Evolutionary conservation across 2,888 invertebrate species (phyloP).

Genomic region (Pollenia griseotomentosa): DNA sequence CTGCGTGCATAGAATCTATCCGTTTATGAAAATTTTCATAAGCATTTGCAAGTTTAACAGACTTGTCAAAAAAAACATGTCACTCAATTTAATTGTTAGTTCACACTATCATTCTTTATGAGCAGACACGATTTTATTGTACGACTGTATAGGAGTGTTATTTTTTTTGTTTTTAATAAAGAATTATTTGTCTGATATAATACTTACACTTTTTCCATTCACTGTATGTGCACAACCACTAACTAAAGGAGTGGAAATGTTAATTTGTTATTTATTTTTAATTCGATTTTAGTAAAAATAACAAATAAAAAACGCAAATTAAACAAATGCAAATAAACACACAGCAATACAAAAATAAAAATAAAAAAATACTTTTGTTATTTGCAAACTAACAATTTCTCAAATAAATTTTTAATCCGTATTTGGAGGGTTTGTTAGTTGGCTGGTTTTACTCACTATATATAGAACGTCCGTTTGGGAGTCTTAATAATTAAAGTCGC

Average conservation of each 20-base stretch:
- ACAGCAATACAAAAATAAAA: background rate
- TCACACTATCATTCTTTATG: no score
- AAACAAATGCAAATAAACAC: conserved; percentile 19
- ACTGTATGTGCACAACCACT: conserved; percentile 10
- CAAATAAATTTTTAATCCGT: conserved; percentile 21
- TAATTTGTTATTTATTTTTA: conserved; percentile 21
- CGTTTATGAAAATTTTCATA: no score
- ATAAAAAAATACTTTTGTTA: background rate
- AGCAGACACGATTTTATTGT: no score
- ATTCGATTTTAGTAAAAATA: conserved; percentile 23
- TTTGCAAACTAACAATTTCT: conserved; percentile 35
- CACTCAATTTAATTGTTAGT: no score
- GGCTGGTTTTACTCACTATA: background rate
- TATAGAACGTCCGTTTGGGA: background rate
- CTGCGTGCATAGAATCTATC: no score
- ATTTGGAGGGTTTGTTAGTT: background rate
- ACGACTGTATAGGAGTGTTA: no score
- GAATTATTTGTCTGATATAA: background rate
- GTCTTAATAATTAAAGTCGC: conserved; percentile 6
- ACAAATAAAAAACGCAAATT: background rate
- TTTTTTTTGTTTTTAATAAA: no score
- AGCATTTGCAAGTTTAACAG: no score
- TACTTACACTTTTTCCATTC: background rate
- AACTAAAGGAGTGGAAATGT: conserved; percentile 52
- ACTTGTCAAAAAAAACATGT: no score